Evolutionary conservation across 2,113 vertebrate genomes (phyloP).

Genomic region (Grammomys dolichurus): DNA sequence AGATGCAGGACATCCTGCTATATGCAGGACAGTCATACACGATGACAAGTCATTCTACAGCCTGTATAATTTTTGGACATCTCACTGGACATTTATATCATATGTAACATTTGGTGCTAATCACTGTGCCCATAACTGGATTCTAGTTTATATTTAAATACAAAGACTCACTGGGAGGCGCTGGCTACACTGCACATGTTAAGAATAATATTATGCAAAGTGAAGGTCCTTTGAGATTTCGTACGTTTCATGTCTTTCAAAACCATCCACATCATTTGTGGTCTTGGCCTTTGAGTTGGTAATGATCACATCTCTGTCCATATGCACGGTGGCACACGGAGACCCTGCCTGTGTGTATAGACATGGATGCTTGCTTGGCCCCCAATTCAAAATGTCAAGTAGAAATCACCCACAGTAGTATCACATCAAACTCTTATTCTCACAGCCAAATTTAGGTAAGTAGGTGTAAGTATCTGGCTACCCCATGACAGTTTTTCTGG

Average conservation of each 20-base stretch:
- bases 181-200: neutral
- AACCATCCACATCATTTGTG: neutral
- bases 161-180: neutral
- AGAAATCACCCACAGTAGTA: neutral
- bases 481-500: neutral
- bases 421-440: neutral
- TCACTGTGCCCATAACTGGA: neutral
- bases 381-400: neutral
- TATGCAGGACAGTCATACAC: neutral
- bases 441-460: neutral
- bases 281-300: accelerated
- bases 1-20: neutral
- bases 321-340: accelerated
- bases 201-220: neutral
- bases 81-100: neutral
- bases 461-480: neutral
- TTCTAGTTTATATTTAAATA: neutral
- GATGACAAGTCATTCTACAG: neutral
- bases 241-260: neutral
- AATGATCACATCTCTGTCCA: neutral
- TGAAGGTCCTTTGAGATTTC: neutral
- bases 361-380: neutral
- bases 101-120: neutral
- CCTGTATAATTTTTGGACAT: neutral
- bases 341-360: neutral